These are phyloP conservation scores for Cynocephalus volans DNA, from an alignment of 2,113 vertebrate genomes.

Conservation along the genomic window DNA sequence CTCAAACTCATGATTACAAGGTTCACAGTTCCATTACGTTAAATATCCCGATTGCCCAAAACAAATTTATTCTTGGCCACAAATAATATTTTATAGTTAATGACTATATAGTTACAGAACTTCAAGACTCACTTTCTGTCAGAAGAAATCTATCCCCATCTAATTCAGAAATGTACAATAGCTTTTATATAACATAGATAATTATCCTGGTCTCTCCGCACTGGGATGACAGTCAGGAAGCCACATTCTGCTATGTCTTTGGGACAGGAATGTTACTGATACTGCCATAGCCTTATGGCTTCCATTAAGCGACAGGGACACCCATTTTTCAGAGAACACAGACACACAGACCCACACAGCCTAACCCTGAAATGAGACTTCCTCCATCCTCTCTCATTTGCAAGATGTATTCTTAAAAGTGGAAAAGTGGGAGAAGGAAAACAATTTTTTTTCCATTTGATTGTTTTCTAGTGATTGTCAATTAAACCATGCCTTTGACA, in stretches of 20 bases:
- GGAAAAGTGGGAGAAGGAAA: neutral
- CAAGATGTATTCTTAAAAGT: constrained; percentile 9
- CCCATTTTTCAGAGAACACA: constrained; percentile 58
- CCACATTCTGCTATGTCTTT: neutral
- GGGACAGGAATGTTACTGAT: neutral
- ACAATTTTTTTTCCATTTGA: neutral
- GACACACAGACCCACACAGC: neutral
- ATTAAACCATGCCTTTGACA: neutral
- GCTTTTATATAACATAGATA: constrained; percentile 34
- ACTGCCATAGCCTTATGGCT: constrained; percentile 58
- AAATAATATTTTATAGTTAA: constrained; percentile 55
- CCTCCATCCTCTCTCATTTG: neutral
- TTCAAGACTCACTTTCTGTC: constrained; percentile 40
- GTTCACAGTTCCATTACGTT: neutral
- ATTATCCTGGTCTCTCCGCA: neutral
- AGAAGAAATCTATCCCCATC: neutral
- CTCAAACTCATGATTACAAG: neutral
- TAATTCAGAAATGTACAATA: neutral
- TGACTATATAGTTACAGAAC: constrained; percentile 32
- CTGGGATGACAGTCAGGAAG: neutral
- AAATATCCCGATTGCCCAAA: neutral
- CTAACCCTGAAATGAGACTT: neutral
- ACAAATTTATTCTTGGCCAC: neutral
- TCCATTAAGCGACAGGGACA: constrained; percentile 75
- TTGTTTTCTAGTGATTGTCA: neutral